phyloP scores from a whole-genome alignment of 1,140 invertebrate species.

The Triops longicaudatus region DNA sequence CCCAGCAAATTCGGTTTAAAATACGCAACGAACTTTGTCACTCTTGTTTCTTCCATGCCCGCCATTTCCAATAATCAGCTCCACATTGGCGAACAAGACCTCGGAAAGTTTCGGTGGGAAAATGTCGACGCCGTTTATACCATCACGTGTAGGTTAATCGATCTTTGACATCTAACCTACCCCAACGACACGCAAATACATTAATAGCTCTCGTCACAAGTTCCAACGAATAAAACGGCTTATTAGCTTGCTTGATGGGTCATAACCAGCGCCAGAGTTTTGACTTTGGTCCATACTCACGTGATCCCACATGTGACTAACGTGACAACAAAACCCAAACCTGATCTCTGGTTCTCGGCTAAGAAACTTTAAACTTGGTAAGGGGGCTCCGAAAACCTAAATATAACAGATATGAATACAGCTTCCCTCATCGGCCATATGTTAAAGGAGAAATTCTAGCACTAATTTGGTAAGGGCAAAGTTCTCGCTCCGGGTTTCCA shows the following conservation, averaged over 20 bases:
- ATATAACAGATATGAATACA: not conserved
- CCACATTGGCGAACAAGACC: no score
- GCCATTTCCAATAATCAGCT: not conserved
- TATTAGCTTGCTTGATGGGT: no score
- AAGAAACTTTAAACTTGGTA: not conserved
- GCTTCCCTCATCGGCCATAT: not conserved
- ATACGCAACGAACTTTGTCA: not conserved
- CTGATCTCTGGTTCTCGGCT: not conserved
- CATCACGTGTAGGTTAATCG: no score
- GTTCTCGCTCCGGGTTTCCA: not conserved
- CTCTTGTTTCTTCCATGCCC: not conserved
- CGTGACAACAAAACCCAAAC: not conserved
- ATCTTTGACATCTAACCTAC: no score
- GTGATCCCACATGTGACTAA: not conserved
- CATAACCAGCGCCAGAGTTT: not conserved
- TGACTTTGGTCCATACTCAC: not conserved
- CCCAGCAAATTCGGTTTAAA: not conserved
- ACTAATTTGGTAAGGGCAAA: constrained; percentile 12
- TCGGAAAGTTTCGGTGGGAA: no score
- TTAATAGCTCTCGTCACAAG: no score
- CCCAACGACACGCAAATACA: no score
- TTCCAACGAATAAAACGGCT: no score
- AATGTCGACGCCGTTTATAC: no score
- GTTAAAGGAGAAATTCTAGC: not conserved
- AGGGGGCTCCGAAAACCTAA: not conserved